These are phyloP conservation scores for Crepidodera aurea DNA, from an alignment of 2,888 invertebrate species.

Conservation along the genomic window DNA sequence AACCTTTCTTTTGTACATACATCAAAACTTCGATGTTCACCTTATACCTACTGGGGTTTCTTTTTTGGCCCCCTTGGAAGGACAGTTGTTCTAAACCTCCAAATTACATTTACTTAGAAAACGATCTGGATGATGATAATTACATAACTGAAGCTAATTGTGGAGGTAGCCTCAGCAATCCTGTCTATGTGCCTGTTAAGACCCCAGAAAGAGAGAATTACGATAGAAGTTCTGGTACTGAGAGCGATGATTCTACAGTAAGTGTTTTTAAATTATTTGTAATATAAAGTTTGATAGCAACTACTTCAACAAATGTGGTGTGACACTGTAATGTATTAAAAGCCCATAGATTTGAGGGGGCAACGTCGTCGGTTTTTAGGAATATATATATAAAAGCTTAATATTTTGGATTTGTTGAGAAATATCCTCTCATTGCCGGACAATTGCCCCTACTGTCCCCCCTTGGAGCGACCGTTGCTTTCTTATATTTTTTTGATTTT, in stretches of 20 bases:
- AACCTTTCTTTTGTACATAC: conserved; percentile 96
- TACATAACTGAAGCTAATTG: conserved; percentile 72
- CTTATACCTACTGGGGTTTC: conserved; percentile 87
- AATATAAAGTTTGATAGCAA: too few relatives aligned
- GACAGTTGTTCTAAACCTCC: conserved; percentile 73
- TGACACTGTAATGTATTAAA: too few relatives aligned
- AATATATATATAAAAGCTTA: too few relatives aligned
- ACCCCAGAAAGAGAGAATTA: conserved; percentile 66
- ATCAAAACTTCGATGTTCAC: conserved; percentile 94
- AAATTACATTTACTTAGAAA: conserved; percentile 80
- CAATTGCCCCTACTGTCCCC: too few relatives aligned
- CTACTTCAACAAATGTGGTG: too few relatives aligned
- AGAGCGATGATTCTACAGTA: conserved; percentile 76
- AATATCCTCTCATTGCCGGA: too few relatives aligned
- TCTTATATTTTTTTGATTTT: too few relatives aligned
- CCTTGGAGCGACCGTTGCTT: too few relatives aligned
- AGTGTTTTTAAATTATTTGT: not conserved
- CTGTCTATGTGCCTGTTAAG: conserved; percentile 91
- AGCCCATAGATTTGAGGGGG: too few relatives aligned
- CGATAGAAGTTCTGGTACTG: conserved; percentile 73
- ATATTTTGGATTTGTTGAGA: too few relatives aligned
- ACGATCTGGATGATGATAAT: conserved; percentile 80
- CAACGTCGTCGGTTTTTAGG: too few relatives aligned
- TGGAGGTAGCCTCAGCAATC: conserved; percentile 72
- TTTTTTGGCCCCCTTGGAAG: conserved; percentile 90